phyloP scores from a whole-genome alignment of 2,797 vertebrate genomes.

The Florisuga fusca region DNA sequence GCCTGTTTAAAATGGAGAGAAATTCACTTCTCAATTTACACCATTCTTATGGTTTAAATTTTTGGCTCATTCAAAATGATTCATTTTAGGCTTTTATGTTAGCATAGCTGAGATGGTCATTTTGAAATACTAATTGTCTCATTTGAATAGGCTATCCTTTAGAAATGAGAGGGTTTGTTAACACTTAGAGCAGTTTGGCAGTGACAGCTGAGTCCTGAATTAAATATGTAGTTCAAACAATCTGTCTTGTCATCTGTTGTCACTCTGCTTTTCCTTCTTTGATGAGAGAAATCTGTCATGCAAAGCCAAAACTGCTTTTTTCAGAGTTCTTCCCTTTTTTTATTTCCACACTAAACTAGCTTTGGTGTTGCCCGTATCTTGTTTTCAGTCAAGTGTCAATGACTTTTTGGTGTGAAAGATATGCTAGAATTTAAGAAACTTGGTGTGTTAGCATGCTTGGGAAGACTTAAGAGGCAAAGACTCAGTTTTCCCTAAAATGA shows the following conservation, averaged over 20 bases:
- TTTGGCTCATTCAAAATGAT: not conserved
- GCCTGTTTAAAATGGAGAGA: not conserved
- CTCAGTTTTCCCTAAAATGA: not conserved
- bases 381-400: not conserved
- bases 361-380: not conserved
- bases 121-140: not conserved
- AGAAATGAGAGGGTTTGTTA: not conserved
- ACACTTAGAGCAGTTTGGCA: not conserved
- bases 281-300: not conserved
- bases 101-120: not conserved
- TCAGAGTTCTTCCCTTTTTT: not conserved
- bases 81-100: not conserved
- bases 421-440: not conserved
- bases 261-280: not conserved
- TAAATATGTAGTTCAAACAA: not conserved
- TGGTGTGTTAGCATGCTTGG: not conserved
- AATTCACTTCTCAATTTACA: not conserved
- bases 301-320: not conserved
- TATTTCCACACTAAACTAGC: not conserved
- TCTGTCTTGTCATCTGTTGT: accelerated
- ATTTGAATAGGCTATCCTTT: not conserved
- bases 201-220: not conserved
- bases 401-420: not conserved
- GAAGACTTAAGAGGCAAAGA: not conserved
- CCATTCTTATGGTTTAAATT: not conserved